Percentiles rank a stretch among this genome's conserved stretches.
phyloP scores from a whole-genome alignment of 2,113 vertebrate species.

The Taurulus bubalis region DNA sequence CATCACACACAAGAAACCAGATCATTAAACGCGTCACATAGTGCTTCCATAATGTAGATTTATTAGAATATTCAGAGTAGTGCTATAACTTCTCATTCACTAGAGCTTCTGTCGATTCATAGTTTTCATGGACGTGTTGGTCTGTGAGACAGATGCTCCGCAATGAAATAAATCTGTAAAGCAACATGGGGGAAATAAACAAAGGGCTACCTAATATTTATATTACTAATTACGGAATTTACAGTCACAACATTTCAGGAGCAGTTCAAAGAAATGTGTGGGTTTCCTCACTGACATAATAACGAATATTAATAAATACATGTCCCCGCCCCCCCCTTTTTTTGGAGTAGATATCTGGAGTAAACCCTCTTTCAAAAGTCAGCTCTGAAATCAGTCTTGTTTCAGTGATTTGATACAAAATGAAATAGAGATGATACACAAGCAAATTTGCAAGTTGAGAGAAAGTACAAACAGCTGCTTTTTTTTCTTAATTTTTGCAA shows the following conservation, averaged over 20 bases:
- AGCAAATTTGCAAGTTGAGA: slow-evolving; percentile 30
- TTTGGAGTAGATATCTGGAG: slow-evolving; percentile 46
- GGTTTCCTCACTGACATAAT: slow-evolving; percentile 64
- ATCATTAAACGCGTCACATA: slow-evolving; percentile 25
- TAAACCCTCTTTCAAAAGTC: slow-evolving; percentile 6
- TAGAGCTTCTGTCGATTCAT: slow-evolving; percentile 58
- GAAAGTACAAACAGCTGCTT: slow-evolving; percentile 2
- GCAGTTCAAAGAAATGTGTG: slow-evolving; percentile 65
- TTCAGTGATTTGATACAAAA: slow-evolving; percentile 32
- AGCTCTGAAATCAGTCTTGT: slow-evolving; percentile 15
- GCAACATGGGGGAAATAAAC: slow-evolving; percentile 55
- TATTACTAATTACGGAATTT: slow-evolving; percentile 86
- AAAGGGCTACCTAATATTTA: slow-evolving; percentile 81
- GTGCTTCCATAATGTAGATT: slow-evolving; percentile 82
- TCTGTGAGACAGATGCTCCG: slow-evolving; percentile 65
- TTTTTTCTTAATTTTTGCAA: slow-evolving; percentile 11
- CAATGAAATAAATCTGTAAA: slow-evolving; percentile 73
- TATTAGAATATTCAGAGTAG: slow-evolving; percentile 83
- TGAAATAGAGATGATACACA: slow-evolving; percentile 35
- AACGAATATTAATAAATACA: slow-evolving; percentile 80
- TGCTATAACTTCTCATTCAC: slow-evolving; percentile 80
- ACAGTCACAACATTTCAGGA: slow-evolving; percentile 75
- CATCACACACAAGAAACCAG: slow-evolving; percentile 54
- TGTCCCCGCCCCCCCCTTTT: background rate
- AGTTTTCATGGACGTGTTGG: slow-evolving; percentile 50